Base-by-base conservation (phyloP, 2,797 vertebrate species). In the Lateolabrax maculatus region DNA sequence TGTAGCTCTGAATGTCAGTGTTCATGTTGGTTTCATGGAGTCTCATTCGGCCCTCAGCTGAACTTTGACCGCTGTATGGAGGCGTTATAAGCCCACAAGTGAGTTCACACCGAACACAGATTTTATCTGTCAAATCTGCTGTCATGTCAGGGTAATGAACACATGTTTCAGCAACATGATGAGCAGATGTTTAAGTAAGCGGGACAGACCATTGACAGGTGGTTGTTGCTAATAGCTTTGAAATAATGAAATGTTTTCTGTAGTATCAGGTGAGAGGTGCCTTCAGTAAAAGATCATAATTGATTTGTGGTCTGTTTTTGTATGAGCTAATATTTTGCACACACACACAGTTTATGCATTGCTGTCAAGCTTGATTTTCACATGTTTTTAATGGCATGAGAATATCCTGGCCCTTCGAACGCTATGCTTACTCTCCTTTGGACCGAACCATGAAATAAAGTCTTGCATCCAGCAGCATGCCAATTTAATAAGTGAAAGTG, bases 401-500 rank as follows among this genome's bases (percentile, higher is more conserved):
- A 43, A 57, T 9, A 49, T 63, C 6, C 16, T n/a, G 53, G 23
- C 58, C n/a, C 58, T 84, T 75, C 62, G 75, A 41, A 66, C 2
- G 7, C 49, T 55, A 51, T 41, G 57, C 23, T 79, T 9, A 5
- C 27, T 77, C 63, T 76, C 46, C 37, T 83, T 76, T 51, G 61
- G 58, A 82, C 36, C 7, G 10, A 71, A 58, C 80, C 74, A 60
- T 73, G 65, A 81, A 90, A 90, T 86, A 77, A 87, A 84, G 61
- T 64, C 81, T 86, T 53, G 37, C 65, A 71, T 83, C 67, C 66
- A 80, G 87, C 63, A 57, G 77, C 76, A 67, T 72, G 79, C 69
- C 87, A 83, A 72, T 85, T 85, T 89, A 88, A 90, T 84, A 87
- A 88, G 79, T 66, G 49, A 69, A 87, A 88, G 84, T 87, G 85